Percentiles rank a stretch among this genome's conserved stretches.
Evolutionary conservation across 2,797 vertebrate species (phyloP).

Genomic region (Lithobates sylvaticus): DNA sequence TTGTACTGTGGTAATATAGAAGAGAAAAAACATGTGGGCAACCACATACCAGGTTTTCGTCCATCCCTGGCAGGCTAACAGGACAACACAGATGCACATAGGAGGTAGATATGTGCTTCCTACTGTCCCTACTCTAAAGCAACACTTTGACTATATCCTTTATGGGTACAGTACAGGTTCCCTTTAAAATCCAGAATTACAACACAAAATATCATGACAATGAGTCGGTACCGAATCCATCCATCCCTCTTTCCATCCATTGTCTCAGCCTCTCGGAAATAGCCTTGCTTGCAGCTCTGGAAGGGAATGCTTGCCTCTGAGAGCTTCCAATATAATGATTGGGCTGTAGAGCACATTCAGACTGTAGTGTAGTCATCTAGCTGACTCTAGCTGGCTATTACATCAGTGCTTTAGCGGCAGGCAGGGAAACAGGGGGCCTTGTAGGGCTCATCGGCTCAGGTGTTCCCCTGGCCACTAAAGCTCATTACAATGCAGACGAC

Average conservation of each 20-base stretch:
- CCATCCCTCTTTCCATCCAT: neutral
- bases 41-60: too few relatives aligned
- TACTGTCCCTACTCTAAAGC: too few relatives aligned
- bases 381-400: conserved; percentile 52
- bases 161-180: too few relatives aligned
- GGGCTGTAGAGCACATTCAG: neutral
- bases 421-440: conserved; percentile 38
- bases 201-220: neutral
- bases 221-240: neutral
- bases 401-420: conserved; percentile 50
- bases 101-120: too few relatives aligned
- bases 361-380: conserved; percentile 34
- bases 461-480: conserved; percentile 65
- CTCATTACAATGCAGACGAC: conserved; percentile 69
- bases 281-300: neutral
- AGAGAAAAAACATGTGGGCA: too few relatives aligned
- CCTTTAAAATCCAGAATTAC: too few relatives aligned
- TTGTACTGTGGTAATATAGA: too few relatives aligned
- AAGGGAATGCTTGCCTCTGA: neutral
- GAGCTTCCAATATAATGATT: conserved; percentile 3
- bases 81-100: too few relatives aligned
- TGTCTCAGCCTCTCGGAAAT: neutral
- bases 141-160: too few relatives aligned
- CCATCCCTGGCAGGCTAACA: too few relatives aligned
- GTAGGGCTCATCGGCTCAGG: conserved; percentile 70